Percentiles rank a stretch among this genome's conserved stretches.
These are phyloP conservation scores for Aspidiotus destructor DNA, from an alignment of 2,888 invertebrate genomes.

Conservation along the genomic window DNA sequence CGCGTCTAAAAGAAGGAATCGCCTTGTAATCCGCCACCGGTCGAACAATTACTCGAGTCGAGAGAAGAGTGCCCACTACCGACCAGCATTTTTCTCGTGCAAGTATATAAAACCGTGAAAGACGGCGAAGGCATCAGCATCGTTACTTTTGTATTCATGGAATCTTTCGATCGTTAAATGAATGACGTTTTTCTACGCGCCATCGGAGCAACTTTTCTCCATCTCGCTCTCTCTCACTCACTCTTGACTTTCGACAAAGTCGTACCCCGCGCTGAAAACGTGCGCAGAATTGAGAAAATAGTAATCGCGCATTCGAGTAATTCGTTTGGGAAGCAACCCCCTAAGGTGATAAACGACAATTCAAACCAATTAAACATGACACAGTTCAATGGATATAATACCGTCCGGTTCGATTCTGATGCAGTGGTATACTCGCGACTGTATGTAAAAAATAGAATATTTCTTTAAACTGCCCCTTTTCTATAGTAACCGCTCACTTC, in stretches of 20 bases:
- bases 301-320: constrained; percentile 14
- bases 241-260: too few species aligned
- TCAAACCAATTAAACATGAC: constrained; percentile 32
- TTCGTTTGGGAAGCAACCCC: constrained; percentile 19
- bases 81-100: neutral
- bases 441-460: constrained; percentile 1
- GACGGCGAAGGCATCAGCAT: neutral
- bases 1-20: too few species aligned
- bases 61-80: neutral
- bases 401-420: constrained; percentile 5
- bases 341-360: constrained; percentile 32
- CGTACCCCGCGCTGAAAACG: neutral
- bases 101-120: constrained; percentile 1
- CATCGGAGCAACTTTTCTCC: neutral
- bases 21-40: too few species aligned
- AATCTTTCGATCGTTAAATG: constrained; percentile 6
- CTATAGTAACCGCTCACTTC: constrained; percentile 16
- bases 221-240: too few species aligned
- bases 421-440: neutral
- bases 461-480: constrained; percentile 9
- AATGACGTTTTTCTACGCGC: neutral
- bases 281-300: neutral
- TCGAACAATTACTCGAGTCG: neutral
- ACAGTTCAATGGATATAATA: constrained; percentile 20
- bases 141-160: constrained; percentile 16